Evolutionary conservation across 2,888 invertebrate genomes (phyloP), one percentile per base, ranked within the genome.

Genomic region (Bombylius discolor): DNA sequence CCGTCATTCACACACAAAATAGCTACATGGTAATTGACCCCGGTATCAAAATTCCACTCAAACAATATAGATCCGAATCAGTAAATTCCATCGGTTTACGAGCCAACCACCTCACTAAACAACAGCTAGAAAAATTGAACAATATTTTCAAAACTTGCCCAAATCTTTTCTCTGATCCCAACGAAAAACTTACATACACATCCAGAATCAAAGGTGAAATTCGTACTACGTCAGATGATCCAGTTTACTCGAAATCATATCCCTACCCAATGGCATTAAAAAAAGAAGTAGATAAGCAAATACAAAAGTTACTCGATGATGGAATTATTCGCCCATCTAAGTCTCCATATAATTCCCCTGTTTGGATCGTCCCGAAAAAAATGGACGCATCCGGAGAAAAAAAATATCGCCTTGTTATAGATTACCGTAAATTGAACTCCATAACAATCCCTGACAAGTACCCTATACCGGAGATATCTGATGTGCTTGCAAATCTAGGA

Each of bases 371-470:
- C 1, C 55, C 54, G 3, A 59, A 59, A 36, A 59, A 58, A 46
- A 23, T 45, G 12, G 56, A 58, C 23, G 51, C 59, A 11, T 36
- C 56, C 4, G 56, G 53, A 12, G 33, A 52, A 13, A 58, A 53
- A n/a, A 49, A 60, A 46, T 55, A 56, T 8, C 49, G 58, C 32
- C 52, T 53, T 45, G 57, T 59, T 11, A 53, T 59, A 5, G 59
- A 57, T 13, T 59, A 57, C 36, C 31, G 56, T 4, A 59, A 59
- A 49, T 36, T 59, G 6, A 59, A 58, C n/a, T 49, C 52, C 12
- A 13, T 57, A 4, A 59, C 54, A 4, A 56, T 59, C 8, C 36
- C 59, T 8, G 54, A 59, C 13, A 48, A 33, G 49, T 57, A 57
- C 31, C 59, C 53, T 23, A 59, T 57, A 36, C 59, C 59, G 3